Conservation (phyloP, 1,140 invertebrate species). For the Neotoxoptera formosana region DNA sequence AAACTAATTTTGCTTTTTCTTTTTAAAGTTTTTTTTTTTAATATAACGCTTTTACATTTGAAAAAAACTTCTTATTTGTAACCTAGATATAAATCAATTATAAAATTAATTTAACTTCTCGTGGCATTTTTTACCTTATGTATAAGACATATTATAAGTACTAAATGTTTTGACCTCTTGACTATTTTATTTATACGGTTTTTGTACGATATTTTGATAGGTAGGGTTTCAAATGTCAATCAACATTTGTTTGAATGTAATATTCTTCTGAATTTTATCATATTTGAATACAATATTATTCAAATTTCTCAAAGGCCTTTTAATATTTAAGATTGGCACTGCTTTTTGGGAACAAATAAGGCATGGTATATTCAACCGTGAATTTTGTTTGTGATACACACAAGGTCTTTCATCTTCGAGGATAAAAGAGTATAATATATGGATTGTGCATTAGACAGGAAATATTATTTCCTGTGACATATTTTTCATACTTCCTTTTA, state of each 20-base stretch:
- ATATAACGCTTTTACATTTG: background rate
- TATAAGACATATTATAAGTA: background rate
- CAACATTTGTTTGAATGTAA: background rate
- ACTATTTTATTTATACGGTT: background rate
- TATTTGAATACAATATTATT: background rate
- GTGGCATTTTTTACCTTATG: background rate
- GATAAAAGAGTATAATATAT: slow-evolving; percentile 23
- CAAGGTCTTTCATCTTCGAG: background rate
- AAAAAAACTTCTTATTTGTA: background rate
- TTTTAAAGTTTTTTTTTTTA: background rate
- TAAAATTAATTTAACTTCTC: background rate
- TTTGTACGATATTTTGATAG: background rate
- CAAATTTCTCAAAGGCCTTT: background rate
- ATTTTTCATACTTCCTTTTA: background rate
- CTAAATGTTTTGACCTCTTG: background rate
- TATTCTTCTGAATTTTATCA: background rate
- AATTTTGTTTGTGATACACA: background rate
- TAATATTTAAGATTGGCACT: background rate
- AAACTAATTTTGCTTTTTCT: background rate
- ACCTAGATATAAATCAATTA: background rate
- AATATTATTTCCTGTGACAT: slow-evolving; percentile 22
- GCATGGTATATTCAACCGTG: background rate
- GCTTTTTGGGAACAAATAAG: background rate
- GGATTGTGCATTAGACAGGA: background rate
- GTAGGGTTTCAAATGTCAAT: background rate